These are phyloP conservation scores for Leptopilina myrica DNA, from an alignment of 2,888 invertebrate species.

Conservation along the genomic window DNA sequence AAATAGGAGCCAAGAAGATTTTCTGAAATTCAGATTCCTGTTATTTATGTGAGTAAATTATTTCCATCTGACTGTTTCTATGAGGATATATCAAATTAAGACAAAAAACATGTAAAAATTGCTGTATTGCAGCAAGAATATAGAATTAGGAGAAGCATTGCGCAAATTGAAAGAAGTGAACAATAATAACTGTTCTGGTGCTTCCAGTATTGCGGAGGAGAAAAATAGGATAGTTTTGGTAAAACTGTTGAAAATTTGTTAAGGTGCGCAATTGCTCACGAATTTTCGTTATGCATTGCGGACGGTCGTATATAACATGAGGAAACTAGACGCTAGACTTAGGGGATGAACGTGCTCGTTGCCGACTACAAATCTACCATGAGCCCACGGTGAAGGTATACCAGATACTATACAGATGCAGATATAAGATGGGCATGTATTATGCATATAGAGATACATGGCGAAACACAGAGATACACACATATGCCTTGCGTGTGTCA, in stretches of 20 bases:
- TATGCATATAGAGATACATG: conserved; percentile 40
- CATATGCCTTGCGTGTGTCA: conserved; percentile 40
- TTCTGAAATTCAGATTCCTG: too few relatives aligned
- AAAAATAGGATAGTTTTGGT: neutral
- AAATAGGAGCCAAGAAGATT: too few relatives aligned
- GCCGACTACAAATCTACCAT: conserved; percentile 72
- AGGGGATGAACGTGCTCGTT: conserved; percentile 70
- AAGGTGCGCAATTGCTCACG: conserved; percentile 59
- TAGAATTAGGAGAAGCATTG: neutral
- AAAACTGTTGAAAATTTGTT: conserved; percentile 5
- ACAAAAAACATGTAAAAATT: too few relatives aligned
- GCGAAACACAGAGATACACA: conserved; percentile 46
- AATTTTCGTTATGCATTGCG: conserved; percentile 65
- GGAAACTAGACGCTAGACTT: conserved; percentile 67
- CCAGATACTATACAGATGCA: conserved; percentile 52
- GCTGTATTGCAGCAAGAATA: too few relatives aligned
- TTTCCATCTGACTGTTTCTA: too few relatives aligned
- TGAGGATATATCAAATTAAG: too few relatives aligned
- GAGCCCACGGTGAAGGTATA: conserved; percentile 62
- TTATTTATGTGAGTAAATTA: too few relatives aligned
- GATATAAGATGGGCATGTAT: conserved; percentile 50
- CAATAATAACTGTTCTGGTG: too few relatives aligned
- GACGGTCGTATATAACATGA: conserved; percentile 66
- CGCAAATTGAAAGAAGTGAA: too few relatives aligned
- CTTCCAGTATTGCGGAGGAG: neutral